phyloP scores from a whole-genome alignment of 2,113 vertebrate genomes.

The Oncorhynchus kisutch region DNA sequence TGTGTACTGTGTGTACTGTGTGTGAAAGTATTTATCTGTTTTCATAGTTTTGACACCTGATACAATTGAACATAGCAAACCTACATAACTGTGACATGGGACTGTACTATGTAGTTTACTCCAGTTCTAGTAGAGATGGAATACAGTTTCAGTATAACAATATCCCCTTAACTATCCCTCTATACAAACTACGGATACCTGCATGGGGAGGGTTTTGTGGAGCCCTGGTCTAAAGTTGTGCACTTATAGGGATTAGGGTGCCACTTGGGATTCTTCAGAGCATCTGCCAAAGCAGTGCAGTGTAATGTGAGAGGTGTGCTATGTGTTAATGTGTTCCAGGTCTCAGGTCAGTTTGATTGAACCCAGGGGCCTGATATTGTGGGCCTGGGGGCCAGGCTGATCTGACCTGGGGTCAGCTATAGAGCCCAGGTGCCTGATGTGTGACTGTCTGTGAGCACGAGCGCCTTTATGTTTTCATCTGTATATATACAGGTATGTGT shows the following conservation, averaged over 20 bases:
- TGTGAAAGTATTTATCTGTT: background rate
- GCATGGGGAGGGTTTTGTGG: no score
- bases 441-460: background rate
- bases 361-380: background rate
- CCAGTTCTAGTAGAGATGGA: no score
- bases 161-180: no score
- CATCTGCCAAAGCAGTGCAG: background rate
- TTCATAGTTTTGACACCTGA: background rate
- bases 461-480: background rate
- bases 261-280: no score
- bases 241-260: no score
- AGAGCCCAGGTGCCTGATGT: no score
- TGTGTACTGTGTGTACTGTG: constrained; percentile 23
- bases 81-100: no score
- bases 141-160: no score
- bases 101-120: no score
- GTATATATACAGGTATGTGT: no score
- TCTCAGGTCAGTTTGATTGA: background rate
- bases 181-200: no score
- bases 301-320: background rate
- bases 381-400: background rate
- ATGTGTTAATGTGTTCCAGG: background rate
- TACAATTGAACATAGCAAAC: background rate
- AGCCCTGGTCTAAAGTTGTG: no score
- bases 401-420: background rate